Conservation (phyloP, 2,888 invertebrate genomes). For the Lasius platythorax region DNA sequence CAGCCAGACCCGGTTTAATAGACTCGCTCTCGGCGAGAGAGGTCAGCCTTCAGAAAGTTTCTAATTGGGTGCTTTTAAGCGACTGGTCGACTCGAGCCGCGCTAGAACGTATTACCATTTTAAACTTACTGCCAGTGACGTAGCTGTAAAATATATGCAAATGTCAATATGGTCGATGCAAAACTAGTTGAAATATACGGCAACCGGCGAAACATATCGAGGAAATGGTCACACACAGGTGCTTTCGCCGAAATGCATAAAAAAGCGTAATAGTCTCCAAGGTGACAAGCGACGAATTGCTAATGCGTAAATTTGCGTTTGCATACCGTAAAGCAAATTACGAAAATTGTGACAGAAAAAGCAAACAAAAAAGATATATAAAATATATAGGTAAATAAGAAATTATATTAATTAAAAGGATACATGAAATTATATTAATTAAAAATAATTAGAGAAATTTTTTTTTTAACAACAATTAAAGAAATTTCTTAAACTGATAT, state of each 20-base stretch:
- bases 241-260: neutral
- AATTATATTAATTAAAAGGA: neutral
- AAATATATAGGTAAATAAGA: neutral
- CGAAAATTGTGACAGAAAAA: neutral
- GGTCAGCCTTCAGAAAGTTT: constrained; percentile 75
- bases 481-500: neutral
- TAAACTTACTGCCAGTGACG: constrained; percentile 64
- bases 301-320: neutral
- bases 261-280: neutral
- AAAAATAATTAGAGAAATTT: neutral
- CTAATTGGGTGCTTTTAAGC: constrained; percentile 82
- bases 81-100: constrained; percentile 59
- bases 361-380: neutral
- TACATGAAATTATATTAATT: neutral
- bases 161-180: constrained; percentile 57
- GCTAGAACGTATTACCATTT: constrained; percentile 77
- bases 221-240: constrained; percentile 3
- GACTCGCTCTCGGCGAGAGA: constrained; percentile 52
- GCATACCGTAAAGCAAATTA: neutral
- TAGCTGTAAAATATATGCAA: constrained; percentile 71
- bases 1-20: constrained; percentile 63
- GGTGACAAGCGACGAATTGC: neutral
- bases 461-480: neutral
- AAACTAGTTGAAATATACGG: constrained; percentile 56
- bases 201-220: neutral